phyloP scores from a whole-genome alignment of 2,888 invertebrate species.

The Epirrhoe tristata region DNA sequence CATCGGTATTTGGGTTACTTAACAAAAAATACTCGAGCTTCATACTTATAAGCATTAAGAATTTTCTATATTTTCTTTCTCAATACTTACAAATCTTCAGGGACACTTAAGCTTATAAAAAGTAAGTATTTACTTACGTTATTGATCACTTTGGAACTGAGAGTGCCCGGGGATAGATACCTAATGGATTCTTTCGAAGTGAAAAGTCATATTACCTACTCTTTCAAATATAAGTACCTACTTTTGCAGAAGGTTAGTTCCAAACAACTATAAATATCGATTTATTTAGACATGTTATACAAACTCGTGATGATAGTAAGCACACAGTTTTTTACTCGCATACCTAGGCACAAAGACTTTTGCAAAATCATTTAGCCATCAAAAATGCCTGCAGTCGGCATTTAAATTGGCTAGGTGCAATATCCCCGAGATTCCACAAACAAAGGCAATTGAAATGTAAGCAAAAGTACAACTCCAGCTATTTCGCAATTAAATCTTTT shows the following conservation, averaged over 20 bases:
- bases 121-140: slow-evolving; percentile 22
- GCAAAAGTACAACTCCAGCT: slow-evolving; percentile 45
- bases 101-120: slow-evolving; percentile 3
- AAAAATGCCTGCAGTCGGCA: slow-evolving; percentile 14
- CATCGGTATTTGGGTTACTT: no score
- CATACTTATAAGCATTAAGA: no score
- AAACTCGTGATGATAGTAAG: no score
- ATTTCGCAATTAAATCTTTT: slow-evolving; percentile 56
- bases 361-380: background rate
- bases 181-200: slow-evolving; percentile 35
- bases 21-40: no score
- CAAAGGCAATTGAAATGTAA: slow-evolving; percentile 40
- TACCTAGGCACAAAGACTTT: no score
- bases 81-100: slow-evolving; percentile 3
- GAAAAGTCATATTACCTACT: slow-evolving; percentile 37
- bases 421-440: slow-evolving; percentile 28
- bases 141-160: slow-evolving; percentile 38
- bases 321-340: background rate
- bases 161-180: slow-evolving; percentile 30
- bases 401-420: slow-evolving; percentile 31
- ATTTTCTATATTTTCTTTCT: background rate
- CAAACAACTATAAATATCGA: background rate
- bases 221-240: slow-evolving; percentile 29
- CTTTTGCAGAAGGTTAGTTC: background rate
- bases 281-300: background rate